Base-by-base conservation (phyloP, 2,888 invertebrate species). In the Agonopterix arenella region DNA sequence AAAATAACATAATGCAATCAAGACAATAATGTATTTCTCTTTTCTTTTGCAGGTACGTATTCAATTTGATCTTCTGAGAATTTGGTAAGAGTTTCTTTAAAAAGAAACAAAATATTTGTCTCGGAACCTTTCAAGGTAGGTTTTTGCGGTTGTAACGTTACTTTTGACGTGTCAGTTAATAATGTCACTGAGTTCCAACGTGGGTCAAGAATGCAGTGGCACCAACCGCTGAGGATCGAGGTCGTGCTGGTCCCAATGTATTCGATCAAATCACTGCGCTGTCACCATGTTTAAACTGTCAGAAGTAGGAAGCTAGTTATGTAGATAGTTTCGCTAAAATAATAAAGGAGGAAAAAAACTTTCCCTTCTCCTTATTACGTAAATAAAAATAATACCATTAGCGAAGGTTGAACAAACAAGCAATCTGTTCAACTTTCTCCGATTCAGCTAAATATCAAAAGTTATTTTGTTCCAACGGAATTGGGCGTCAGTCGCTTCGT, bases 11-110 rank as follows among this genome's bases (percentile, higher is more conserved):
- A 47, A 44, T 52, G 57, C 48, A 46, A 55, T 46, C 55, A 49
- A 46, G 53, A 56, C 61, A 62, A 54, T 69, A 58, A 66, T 56
- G 46, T 42, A 37, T 52, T 50, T 55, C 64, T 60, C 61, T 58
- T 60, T 64, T 53, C 67, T n/a, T 64, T 75, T 76, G 52, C 75
- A 76, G 76, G 76, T 76, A 76, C 64, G 74, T 59, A 55, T 64
- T 60, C 50, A 47, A 56, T 55, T 51, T 50, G 28, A 28, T 28
- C 5, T 28, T 28, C 28, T 7, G 28, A 28, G 28, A 11, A 11
- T 40, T 45, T 45, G 49, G 49, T 45, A 45, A 45, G 49, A 49
- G 44, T 10, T 2, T 11, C 10, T 44, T 43, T 43, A 28, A 28
- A 28, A 7, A 28, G 28, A 28, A 28, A 28, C 28, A 28, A 28